Conservation (phyloP, 2,888 invertebrate genomes). For the Drosophila hawaiiensis region DNA sequence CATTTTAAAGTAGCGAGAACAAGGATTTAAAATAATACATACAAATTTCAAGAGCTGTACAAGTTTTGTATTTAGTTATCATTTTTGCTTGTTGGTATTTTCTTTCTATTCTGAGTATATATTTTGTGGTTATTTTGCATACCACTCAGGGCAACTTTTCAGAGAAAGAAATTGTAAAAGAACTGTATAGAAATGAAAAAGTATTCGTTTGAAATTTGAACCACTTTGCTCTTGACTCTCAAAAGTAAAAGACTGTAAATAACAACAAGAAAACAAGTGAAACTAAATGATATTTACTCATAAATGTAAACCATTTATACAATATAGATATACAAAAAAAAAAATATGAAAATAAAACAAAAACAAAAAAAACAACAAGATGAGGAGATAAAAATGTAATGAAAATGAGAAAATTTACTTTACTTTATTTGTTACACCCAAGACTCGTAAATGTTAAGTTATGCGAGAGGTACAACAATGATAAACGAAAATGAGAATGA, state of each 20-base stretch:
- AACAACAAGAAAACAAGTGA: slow-evolving; percentile 60
- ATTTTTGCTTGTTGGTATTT: slow-evolving; percentile 34
- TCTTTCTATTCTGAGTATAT: slow-evolving; percentile 14
- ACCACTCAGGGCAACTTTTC: slow-evolving; percentile 81
- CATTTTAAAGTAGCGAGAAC: slow-evolving; percentile 74
- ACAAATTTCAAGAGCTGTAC: slow-evolving; percentile 33
- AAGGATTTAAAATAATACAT: slow-evolving; percentile 18
- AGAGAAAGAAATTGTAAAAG: slow-evolving; percentile 49
- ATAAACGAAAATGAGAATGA: slow-evolving; percentile 31
- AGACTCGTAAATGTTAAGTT: slow-evolving; percentile 47
- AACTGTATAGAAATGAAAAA: slow-evolving; percentile 45
- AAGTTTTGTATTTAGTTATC: slow-evolving; percentile 19
- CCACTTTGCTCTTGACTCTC: slow-evolving; percentile 80
- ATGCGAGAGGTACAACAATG: slow-evolving; percentile 27
- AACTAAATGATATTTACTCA: slow-evolving; percentile 76
- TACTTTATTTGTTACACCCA: slow-evolving; percentile 56
- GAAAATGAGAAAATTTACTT: slow-evolving; percentile 55
- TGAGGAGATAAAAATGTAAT: slow-evolving; percentile 26
- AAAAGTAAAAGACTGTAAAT: slow-evolving; percentile 81
- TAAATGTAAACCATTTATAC: slow-evolving; percentile 61
- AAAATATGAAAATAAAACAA: not conserved
- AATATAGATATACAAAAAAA: slow-evolving; percentile 37
- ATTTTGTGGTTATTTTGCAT: slow-evolving; percentile 56
- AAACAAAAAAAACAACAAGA: slow-evolving; percentile 1
- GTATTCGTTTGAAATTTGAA: slow-evolving; percentile 57